These are phyloP conservation scores for Mythimna ferrago DNA, from an alignment of 2,888 invertebrate genomes.

Conservation along the genomic window DNA sequence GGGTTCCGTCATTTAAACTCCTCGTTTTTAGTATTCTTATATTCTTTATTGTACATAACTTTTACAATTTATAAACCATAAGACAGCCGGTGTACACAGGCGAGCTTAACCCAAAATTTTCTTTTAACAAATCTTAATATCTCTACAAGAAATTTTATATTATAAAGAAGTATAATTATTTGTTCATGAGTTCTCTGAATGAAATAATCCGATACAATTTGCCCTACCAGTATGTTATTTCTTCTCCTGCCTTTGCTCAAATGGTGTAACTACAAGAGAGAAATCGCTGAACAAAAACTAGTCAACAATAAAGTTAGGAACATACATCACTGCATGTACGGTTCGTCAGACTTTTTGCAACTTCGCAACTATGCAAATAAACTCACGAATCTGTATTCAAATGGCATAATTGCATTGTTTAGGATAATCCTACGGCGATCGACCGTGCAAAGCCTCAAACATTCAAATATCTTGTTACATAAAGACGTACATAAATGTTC, in stretches of 20 bases:
- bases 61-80: no score
- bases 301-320: neutral
- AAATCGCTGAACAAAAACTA: neutral
- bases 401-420: conserved; percentile 21
- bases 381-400: conserved; percentile 39
- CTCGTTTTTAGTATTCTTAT: no score
- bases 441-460: conserved; percentile 13
- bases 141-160: no score
- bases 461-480: conserved; percentile 4
- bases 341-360: neutral
- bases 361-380: conserved; percentile 23
- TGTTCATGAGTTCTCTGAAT: neutral
- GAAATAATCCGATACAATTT: no score
- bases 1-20: conserved; percentile 4
- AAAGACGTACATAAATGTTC: conserved; percentile 21
- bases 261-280: neutral
- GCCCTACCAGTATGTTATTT: no score
- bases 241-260: no score
- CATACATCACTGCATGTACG: neutral
- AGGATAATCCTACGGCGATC: conserved; percentile 5
- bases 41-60: no score
- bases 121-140: no score
- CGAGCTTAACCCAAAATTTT: no score
- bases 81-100: no score
- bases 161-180: neutral